phyloP scores from a whole-genome alignment of 2,888 invertebrate genomes.

The Eilema caniola region DNA sequence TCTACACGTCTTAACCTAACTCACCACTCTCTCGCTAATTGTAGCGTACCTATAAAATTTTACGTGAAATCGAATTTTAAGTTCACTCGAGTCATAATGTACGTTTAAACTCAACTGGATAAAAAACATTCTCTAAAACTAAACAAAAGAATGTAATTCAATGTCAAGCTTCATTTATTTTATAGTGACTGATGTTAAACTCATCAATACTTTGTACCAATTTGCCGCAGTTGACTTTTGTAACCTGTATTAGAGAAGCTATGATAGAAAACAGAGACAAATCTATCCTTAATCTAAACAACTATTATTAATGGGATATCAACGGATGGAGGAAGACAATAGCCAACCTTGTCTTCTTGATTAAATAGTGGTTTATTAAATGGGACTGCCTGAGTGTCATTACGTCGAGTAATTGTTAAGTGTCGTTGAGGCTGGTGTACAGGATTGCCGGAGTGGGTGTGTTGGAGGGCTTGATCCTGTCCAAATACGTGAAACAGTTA shows the following conservation, averaged over 20 bases:
- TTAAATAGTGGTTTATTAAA: not conserved
- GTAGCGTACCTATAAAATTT: no score
- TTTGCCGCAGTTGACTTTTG: constrained; percentile 42
- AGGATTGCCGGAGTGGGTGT: not conserved
- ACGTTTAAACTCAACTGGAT: no score
- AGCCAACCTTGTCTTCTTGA: not conserved
- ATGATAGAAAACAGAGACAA: constrained; percentile 14
- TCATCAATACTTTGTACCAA: constrained; percentile 29
- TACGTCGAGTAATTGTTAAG: not conserved
- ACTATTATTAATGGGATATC: constrained; percentile 8
- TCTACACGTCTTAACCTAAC: no score
- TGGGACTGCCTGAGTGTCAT: not conserved
- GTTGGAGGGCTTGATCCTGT: not conserved
- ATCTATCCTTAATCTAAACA: constrained; percentile 13
- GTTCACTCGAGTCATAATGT: no score
- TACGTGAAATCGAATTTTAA: no score
- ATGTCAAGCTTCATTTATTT: constrained; percentile 12
- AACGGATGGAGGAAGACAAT: not conserved
- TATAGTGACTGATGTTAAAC: constrained; percentile 29
- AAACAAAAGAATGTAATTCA: constrained; percentile 2
- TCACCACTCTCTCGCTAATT: no score
- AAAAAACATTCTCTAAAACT: not conserved
- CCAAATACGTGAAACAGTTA: no score
- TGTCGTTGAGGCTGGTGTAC: not conserved
- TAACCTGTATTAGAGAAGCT: not conserved